Base-by-base conservation (phyloP, 2,888 invertebrate species). In the Neria commutata region DNA sequence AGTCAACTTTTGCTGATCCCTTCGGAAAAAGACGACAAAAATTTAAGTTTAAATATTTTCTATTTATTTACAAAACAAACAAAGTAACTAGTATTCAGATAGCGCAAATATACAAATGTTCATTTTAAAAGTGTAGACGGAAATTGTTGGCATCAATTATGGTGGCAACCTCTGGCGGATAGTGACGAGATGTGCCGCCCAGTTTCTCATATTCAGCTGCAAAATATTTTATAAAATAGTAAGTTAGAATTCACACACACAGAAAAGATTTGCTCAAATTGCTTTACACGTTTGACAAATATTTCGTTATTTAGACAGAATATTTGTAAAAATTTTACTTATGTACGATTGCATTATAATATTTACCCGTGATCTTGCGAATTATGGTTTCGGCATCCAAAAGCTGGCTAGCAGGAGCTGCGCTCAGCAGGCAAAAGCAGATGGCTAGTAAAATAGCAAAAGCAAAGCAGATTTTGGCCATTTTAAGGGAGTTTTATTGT, bases 291-390 rank as follows among this genome's bases (percentile, higher is more conserved):
- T n/a, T n/a, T n/a, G n/a, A n/a, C n/a, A n/a, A n/a, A n/a, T n/a
- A n/a, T n/a, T 29, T 29, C 11, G 11, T 29, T 29, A 29, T 29
- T 11, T 29, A 29, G 11, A 29, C 29, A 29, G 11, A 29, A 29
- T 29, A 8, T 29, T 8, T 8, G 29, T 29, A 11, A 29, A 11
- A 29, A 29, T 29, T 29, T n/a, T n/a, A n/a, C n/a, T n/a, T n/a
- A n/a, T n/a, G n/a, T n/a, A n/a, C n/a, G n/a, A n/a, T n/a, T n/a
- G n/a, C n/a, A n/a, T n/a, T n/a, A n/a, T n/a, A n/a, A n/a, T n/a
- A 54, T 67, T 63, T 51, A 72, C 71, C 73, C 53, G 73, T 72
- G 17, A 72, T 72, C 57, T 71, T 72, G n/a, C 58, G 66, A 24
- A 72, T 70, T 37, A 69, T 61, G 1, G 73, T 69, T 34, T 71